phyloP scores from a whole-genome alignment of 2,797 vertebrate species.

The Chelon labrosus region DNA sequence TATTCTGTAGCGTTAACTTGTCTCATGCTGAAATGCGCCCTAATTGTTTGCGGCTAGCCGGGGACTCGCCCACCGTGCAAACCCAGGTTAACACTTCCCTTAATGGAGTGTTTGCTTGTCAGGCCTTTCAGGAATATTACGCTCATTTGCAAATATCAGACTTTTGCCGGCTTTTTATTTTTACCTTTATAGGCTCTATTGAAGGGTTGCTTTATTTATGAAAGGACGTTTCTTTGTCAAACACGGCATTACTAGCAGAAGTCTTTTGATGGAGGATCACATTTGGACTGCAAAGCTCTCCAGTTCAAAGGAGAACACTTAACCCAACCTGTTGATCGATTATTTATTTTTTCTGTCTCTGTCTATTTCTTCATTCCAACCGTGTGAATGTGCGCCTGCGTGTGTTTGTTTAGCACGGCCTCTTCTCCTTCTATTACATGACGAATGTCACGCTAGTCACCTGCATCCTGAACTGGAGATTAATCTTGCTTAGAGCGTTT shows the following conservation, averaged over 20 bases:
- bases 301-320: slow-evolving; percentile 25
- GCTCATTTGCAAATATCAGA: slow-evolving; percentile 32
- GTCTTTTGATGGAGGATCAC: slow-evolving; percentile 7
- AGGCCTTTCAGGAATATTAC: slow-evolving; percentile 18
- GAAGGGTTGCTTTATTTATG: background rate
- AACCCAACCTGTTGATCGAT: slow-evolving; percentile 52
- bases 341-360: background rate
- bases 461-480: slow-evolving; percentile 73
- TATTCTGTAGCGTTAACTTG: slow-evolving; percentile 71
- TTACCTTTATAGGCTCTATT: background rate
- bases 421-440: slow-evolving; percentile 60
- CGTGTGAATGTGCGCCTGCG: slow-evolving; percentile 1
- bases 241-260: background rate
- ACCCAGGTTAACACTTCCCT: slow-evolving; percentile 33
- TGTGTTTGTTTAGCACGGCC: slow-evolving; percentile 42
- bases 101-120: slow-evolving; percentile 39
- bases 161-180: slow-evolving; percentile 1
- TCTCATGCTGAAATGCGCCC: slow-evolving; percentile 62
- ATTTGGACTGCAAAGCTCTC: background rate
- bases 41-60: slow-evolving; percentile 67
- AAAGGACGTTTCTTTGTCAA: slow-evolving; percentile 15
- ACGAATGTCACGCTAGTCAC: slow-evolving; percentile 76
- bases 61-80: slow-evolving; percentile 45
- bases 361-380: slow-evolving; percentile 19
- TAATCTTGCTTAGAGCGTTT: slow-evolving; percentile 81